Conservation (phyloP, 2,888 invertebrate genomes). For the Diarsia dahlii region DNA sequence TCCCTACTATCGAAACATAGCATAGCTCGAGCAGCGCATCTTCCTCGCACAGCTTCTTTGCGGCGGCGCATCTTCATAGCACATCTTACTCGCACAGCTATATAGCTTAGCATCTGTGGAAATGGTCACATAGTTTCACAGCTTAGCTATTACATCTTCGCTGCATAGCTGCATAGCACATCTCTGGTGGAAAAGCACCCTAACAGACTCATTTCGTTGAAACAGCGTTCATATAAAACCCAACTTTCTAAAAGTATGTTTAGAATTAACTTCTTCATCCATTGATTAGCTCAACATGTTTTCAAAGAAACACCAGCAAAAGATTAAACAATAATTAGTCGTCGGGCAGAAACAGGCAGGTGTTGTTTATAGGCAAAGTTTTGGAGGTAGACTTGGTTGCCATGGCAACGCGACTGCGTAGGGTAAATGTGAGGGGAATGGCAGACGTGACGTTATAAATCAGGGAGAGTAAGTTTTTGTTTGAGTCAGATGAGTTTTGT, state of each 20-base stretch:
- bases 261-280: conserved; percentile 32
- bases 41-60: too few species aligned
- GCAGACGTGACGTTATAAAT: conserved; percentile 45
- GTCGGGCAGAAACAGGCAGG: conserved; percentile 58
- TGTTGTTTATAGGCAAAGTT: conserved; percentile 66
- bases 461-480: conserved; percentile 14
- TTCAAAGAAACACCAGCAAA: conserved; percentile 47
- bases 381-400: conserved; percentile 28
- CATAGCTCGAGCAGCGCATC: too few species aligned
- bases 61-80: too few species aligned
- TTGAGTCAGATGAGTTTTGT: neutral
- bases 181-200: too few species aligned
- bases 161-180: too few species aligned
- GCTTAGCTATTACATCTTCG: too few species aligned
- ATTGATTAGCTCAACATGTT: conserved; percentile 55
- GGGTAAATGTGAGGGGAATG: conserved; percentile 30
- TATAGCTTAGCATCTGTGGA: too few species aligned
- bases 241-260: conserved; percentile 31
- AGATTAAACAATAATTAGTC: conserved; percentile 68
- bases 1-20: too few species aligned
- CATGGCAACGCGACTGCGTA: conserved; percentile 41
- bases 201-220: conserved; percentile 13
- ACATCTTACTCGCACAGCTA: too few species aligned
- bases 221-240: conserved; percentile 25
- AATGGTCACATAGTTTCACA: too few species aligned